Base-by-base conservation (phyloP, 1,140 invertebrate species). In the Drosophila setifemur region DNA sequence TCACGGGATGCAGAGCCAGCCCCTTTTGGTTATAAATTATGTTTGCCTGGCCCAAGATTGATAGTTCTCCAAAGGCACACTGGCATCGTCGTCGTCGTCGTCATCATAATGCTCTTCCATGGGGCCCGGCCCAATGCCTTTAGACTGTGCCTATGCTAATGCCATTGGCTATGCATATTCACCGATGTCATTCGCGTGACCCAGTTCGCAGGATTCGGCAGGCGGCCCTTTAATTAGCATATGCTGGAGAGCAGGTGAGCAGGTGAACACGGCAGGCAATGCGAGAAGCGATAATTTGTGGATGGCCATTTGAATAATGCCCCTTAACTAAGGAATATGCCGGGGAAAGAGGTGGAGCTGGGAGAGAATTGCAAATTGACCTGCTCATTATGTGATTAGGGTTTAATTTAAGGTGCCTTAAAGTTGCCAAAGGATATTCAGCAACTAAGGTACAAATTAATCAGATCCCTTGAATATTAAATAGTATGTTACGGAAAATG, bases 31-130 rank as follows among this genome's bases (percentile, higher is more conserved):
- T 85, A 85, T 85, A 85, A 85, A 86, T 85, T 85, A 86, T 86
- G 81, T 79, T 86, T 52, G 74, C 79, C 72, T 66, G 66, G 70
- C 71, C 52, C 81, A 85, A 85, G 79, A 85, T 85, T 85, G 79
- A 85, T 86, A 79, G 79, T 77, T 78, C 74, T 74, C 70, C 50
- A 71, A 47, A 35, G 79, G 45, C 73, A 43, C n/a, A 29, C 49
- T 33, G 44, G 55, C 25, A 52, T 57, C 54, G 14, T 43, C 40
- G 21, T 44, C 48, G 18, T 2, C 16, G 28, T 29, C 26, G n/a
- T 18, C 29, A 26, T 29, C 26, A 18, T 29, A 29, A 47, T 42
- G 43, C 12, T 45, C n/a, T 25, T 40, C 44, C 16, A 31, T 39
- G 57, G 26, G 42, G 31, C 11, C 58, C 21, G 29, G 28, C 42